Base-by-base conservation (phyloP, 2,888 invertebrate genomes). In the Synanthedon tipuliformis region DNA sequence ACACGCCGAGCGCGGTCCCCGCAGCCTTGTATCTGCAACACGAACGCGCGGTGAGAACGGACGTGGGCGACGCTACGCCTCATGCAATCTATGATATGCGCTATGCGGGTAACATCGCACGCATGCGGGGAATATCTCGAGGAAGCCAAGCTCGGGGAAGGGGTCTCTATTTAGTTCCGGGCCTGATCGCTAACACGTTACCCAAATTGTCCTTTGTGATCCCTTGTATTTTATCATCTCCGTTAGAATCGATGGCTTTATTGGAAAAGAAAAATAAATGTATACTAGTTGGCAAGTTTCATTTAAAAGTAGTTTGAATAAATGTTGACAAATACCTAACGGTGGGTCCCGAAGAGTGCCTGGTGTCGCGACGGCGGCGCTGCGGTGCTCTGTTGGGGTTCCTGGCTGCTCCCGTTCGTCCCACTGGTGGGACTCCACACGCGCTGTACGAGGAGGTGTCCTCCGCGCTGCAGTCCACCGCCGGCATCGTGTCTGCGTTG, bases 171-270 rank as follows among this genome's bases (percentile, higher is more conserved):
- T 27, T 16, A 49, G 49, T 45, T 45, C 45, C 45, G 49, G 49
- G 23, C 12, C 23, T 12, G 49, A 18, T 13, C 18, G 13, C 23
- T 49, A 49, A 18, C n/a, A 16, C 34, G 57, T 55, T 78, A 78
- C 75, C 72, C 60, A 69, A 63, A 60, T 61, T 23, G 23, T 23
- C 23, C 23, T 23, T 59, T 61, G 59, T 40, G 34, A 48, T 40
- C 34, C 18, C 51, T 48, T 23, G 15, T 48, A 34, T 10, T 51
- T 51, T 54, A 51, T 53, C 23, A 16, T 53, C 34, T 34, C 41
- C 34, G 48, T 51, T 73, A 83, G 75, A 81, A 83, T 66, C 82
- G 82, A 74, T 83, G 81, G 79, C 82, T 83, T 81, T 63, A 56
- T 60, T 54, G 71, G 65, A 69, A 78, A 62, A 78, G 64, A 74